phyloP scores from a whole-genome alignment of 2,113 vertebrate genomes.

The Meleagris gallopavo region DNA sequence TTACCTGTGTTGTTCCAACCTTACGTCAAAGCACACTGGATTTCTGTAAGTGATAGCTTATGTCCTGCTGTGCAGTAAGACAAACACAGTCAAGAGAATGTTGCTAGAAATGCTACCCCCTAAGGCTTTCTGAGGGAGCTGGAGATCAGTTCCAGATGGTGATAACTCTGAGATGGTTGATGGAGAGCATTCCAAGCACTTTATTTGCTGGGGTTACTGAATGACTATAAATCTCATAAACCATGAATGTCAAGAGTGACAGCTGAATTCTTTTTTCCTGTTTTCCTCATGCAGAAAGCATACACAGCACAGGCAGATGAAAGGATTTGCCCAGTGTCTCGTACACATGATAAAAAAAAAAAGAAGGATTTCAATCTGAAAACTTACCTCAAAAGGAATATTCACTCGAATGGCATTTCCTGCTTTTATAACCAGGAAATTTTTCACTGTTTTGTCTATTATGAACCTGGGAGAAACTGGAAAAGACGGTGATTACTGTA shows the following conservation, averaged over 20 bases:
- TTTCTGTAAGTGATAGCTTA: not conserved
- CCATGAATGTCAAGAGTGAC: not conserved
- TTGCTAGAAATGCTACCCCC: not conserved
- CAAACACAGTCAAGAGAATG: not conserved
- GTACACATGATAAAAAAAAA: not conserved
- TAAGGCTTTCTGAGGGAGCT: not conserved
- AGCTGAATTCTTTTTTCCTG: not conserved
- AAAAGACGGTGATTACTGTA: not conserved
- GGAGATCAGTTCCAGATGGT: not conserved
- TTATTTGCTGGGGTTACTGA: not conserved
- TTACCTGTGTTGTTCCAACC: not conserved
- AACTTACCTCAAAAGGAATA: conserved; percentile 87
- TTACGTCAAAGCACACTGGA: not conserved
- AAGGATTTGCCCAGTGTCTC: not conserved
- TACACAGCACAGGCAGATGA: not conserved
- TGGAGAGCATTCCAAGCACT: not conserved
- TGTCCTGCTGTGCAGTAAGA: not conserved
- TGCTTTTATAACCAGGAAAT: conserved; percentile 82
- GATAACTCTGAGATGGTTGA: too few relatives aligned
- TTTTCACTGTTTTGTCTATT: conserved; percentile 81
- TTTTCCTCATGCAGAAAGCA: not conserved
- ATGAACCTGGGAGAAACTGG: conserved; percentile 86
- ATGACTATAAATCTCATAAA: not conserved
- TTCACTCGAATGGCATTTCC: conserved; percentile 84
- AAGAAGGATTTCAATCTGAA: not conserved